These are phyloP conservation scores for Halichoeres trimaculatus DNA, from an alignment of 2,113 vertebrate genomes.

Conservation along the genomic window DNA sequence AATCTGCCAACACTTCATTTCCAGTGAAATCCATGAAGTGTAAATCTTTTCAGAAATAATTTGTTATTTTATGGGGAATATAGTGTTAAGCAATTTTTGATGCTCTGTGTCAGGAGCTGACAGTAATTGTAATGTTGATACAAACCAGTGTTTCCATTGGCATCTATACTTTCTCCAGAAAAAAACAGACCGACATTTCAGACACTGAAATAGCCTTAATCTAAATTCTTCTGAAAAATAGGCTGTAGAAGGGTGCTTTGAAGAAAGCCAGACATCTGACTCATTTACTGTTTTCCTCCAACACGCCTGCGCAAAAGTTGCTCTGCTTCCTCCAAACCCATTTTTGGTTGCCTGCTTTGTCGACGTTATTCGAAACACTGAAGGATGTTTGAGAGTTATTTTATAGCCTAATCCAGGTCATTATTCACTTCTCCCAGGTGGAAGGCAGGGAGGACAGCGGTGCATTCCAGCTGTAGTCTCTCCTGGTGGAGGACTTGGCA, in stretches of 20 bases:
- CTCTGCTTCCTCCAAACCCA: slow-evolving; percentile 62
- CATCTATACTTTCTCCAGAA: slow-evolving; percentile 65
- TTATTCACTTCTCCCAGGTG: slow-evolving; percentile 82
- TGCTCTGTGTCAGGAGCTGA: slow-evolving; percentile 54
- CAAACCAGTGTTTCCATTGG: slow-evolving; percentile 75
- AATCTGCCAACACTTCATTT: slow-evolving; percentile 16
- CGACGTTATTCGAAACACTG: slow-evolving; percentile 47
- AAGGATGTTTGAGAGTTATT: slow-evolving; percentile 71
- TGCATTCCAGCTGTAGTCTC: slow-evolving; percentile 90
- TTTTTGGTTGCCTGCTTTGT: slow-evolving; percentile 68
- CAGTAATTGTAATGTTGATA: slow-evolving; percentile 74
- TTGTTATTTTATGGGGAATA: slow-evolving; percentile 37
- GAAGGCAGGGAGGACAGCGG: slow-evolving; percentile 78
- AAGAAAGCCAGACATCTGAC: slow-evolving; percentile 77
- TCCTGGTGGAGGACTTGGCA: slow-evolving; percentile 88
- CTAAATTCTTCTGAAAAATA: slow-evolving; percentile 72
- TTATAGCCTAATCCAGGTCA: slow-evolving; percentile 76
- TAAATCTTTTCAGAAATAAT: slow-evolving; percentile 28
- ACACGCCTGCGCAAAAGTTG: slow-evolving; percentile 50
- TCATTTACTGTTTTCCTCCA: slow-evolving; percentile 61
- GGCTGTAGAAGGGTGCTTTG: slow-evolving; percentile 68
- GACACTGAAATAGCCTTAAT: slow-evolving; percentile 76
- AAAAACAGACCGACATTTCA: slow-evolving; percentile 69
- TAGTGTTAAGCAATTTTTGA: slow-evolving; percentile 39
- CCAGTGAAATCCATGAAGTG: slow-evolving; percentile 22